A percentile compares a stretch with the other conserved stretches of the same genome.
phyloP scores from a whole-genome alignment of 2,888 invertebrate genomes.

The Thecophora atra region DNA sequence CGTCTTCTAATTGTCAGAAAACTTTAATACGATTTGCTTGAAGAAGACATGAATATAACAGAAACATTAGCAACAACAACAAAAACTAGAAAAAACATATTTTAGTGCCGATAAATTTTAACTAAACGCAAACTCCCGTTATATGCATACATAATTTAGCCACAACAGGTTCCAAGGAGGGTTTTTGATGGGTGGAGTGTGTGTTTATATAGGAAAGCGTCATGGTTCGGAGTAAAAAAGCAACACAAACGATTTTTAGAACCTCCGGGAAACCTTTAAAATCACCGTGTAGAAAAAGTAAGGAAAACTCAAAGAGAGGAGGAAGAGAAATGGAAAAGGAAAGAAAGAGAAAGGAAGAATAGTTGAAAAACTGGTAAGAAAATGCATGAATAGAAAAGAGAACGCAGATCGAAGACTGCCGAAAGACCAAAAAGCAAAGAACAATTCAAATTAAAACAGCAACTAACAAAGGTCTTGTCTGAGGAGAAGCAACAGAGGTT shows the following conservation, averaged over 20 bases:
- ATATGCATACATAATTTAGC: constrained; percentile 2
- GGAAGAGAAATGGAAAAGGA: background rate
- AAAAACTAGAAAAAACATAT: constrained; percentile 5
- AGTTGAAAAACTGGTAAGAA: too few species aligned
- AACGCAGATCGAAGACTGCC: background rate
- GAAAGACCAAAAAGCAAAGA: background rate
- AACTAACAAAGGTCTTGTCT: background rate
- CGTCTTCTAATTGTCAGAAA: too few species aligned
- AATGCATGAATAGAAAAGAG: background rate
- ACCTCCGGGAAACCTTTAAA: background rate
- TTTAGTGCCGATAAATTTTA: constrained; percentile 6
- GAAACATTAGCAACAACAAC: too few species aligned
- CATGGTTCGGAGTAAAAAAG: background rate
- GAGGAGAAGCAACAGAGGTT: background rate
- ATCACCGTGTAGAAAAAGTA: background rate
- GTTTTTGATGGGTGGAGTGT: too few species aligned
- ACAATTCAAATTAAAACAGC: background rate
- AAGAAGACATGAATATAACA: constrained; percentile 7
- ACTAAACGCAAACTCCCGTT: constrained; percentile 1
- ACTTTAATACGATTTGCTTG: background rate
- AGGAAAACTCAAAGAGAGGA: background rate
- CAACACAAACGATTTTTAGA: background rate
- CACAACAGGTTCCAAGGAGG: background rate
- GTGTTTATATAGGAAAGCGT: too few species aligned
- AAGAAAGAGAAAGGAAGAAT: background rate